A percentile compares a stretch with the other conserved stretches of the same genome.
These are phyloP conservation scores for Ditula angustiorana DNA, from an alignment of 2,888 invertebrate species.

Conservation along the genomic window DNA sequence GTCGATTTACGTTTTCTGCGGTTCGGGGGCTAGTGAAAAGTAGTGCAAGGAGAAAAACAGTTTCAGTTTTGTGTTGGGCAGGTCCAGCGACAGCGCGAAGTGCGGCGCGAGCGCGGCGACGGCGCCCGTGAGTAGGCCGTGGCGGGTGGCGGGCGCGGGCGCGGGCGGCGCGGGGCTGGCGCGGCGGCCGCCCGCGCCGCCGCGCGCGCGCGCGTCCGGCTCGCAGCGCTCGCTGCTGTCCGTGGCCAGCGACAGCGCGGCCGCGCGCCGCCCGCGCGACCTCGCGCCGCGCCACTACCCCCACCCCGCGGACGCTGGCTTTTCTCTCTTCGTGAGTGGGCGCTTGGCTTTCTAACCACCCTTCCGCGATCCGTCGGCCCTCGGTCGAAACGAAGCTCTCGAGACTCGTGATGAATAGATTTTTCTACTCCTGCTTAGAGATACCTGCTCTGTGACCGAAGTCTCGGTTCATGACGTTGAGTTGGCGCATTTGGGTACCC, in stretches of 20 bases:
- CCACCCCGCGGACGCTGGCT: conserved; percentile 74
- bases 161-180: conserved; percentile 53
- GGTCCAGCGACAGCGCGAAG: conserved; percentile 89
- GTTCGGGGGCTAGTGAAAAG: too few species aligned
- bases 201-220: conserved; percentile 64
- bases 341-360: conserved; percentile 82
- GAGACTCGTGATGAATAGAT: too few species aligned
- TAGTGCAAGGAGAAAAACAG: too few species aligned
- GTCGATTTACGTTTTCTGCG: too few species aligned
- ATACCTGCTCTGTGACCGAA: too few species aligned
- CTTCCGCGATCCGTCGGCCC: conserved; percentile 61
- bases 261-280: conserved; percentile 76
- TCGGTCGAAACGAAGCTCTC: too few species aligned
- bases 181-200: conserved; percentile 64
- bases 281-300: conserved; percentile 72
- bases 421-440: too few species aligned
- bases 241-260: conserved; percentile 82
- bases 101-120: conserved; percentile 83
- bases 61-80: conserved; percentile 56
- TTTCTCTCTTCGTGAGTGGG: conserved; percentile 85
- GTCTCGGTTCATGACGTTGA: too few species aligned
- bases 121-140: conserved; percentile 86
- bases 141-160: conserved; percentile 62
- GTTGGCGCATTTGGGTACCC: too few species aligned
- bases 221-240: conserved; percentile 82